Evolutionary conservation across 2,888 invertebrate genomes (phyloP).

Genomic region (Cheilosia impressa): DNA sequence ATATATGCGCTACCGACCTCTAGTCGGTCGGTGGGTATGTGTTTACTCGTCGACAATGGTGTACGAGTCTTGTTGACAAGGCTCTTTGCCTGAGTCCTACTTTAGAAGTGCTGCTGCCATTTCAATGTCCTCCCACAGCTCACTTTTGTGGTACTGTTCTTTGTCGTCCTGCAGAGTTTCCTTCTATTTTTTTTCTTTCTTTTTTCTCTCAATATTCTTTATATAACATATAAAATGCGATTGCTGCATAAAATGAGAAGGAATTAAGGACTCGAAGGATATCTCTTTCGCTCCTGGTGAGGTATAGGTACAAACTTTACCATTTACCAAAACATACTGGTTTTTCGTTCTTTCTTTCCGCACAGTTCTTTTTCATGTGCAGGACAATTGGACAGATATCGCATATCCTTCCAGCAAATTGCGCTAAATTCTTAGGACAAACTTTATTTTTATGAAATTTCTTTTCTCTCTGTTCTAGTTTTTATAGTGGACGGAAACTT

Average conservation of each 20-base stretch:
- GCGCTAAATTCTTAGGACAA: constrained; percentile 65
- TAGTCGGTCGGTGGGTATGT: constrained; percentile 15
- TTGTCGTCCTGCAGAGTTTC: constrained; percentile 25
- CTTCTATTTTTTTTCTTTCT: not conserved
- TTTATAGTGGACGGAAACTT: constrained; percentile 56
- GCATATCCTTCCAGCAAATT: constrained; percentile 68
- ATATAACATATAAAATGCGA: constrained; percentile 60
- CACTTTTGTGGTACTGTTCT: constrained; percentile 27
- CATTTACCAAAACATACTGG: constrained; percentile 67
- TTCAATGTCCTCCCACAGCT: constrained; percentile 50
- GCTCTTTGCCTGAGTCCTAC: constrained; percentile 21
- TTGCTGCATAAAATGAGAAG: constrained; percentile 70
- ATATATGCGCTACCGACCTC: constrained; percentile 37
- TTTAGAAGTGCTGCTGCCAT: constrained; percentile 26
- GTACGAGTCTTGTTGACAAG: constrained; percentile 56
- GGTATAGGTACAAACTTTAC: constrained; percentile 48
- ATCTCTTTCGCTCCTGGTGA: constrained; percentile 10
- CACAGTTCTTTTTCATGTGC: constrained; percentile 32
- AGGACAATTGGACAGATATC: constrained; percentile 69
- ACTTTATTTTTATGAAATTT: constrained; percentile 62
- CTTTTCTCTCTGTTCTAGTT: constrained; percentile 11
- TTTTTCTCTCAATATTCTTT: not conserved
- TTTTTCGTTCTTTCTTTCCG: constrained; percentile 23
- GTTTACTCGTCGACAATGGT: constrained; percentile 19
- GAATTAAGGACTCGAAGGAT: constrained; percentile 53